These are phyloP conservation scores for Sebastes iracundus DNA, from an alignment of 2,797 vertebrate species.

Conservation along the genomic window DNA sequence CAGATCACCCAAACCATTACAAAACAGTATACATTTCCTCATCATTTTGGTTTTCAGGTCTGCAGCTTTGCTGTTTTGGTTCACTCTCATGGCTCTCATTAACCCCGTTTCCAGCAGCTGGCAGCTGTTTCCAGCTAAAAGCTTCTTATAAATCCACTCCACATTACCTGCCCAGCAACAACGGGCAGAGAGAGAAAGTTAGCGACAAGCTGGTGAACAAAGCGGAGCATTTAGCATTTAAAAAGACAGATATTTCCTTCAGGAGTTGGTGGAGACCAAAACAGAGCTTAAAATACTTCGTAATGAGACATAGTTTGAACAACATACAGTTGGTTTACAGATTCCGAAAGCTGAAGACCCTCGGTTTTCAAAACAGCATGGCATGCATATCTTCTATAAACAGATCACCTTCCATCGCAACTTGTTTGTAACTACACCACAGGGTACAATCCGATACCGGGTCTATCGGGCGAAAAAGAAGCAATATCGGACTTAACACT, in stretches of 20 bases:
- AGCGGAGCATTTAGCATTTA: accelerated
- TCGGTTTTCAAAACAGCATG: no score
- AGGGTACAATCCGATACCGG: no score
- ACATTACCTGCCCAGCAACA: neutral
- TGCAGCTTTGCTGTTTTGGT: neutral
- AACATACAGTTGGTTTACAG: no score
- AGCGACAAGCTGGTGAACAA: neutral
- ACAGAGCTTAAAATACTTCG: neutral
- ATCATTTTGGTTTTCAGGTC: neutral
- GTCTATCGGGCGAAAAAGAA: neutral
- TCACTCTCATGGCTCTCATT: neutral
- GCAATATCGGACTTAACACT: neutral
- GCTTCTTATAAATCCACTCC: neutral
- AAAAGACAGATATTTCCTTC: neutral
- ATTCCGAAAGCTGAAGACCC: no score
- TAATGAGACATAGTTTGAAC: no score
- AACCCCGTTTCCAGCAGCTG: neutral
- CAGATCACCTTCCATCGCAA: no score
- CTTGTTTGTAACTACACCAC: no score
- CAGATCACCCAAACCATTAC: neutral
- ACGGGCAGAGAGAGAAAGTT: neutral
- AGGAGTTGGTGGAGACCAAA: neutral
- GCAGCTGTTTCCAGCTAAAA: neutral
- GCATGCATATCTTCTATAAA: no score
- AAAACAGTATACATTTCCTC: neutral